These are phyloP conservation scores for Bungarus multicinctus DNA, from an alignment of 2,113 vertebrate species.

Conservation along the genomic window DNA sequence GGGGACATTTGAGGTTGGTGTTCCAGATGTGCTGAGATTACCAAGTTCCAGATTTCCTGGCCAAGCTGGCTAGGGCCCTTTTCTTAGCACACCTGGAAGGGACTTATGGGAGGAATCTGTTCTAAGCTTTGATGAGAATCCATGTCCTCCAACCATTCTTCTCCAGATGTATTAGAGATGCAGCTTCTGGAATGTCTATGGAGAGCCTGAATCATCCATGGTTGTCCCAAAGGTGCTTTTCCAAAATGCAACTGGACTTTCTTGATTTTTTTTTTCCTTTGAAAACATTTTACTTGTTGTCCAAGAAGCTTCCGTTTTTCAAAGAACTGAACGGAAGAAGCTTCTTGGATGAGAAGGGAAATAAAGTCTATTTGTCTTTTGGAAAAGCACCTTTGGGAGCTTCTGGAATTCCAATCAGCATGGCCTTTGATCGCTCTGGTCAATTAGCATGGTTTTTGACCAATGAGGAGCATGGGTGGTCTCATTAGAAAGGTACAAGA, in stretches of 20 bases:
- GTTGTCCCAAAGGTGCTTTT: no score
- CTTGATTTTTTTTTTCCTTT: no score
- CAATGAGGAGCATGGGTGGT: no score
- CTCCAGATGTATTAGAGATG: background rate
- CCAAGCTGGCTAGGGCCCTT: background rate
- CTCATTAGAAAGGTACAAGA: background rate
- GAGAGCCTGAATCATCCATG: background rate
- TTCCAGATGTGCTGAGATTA: background rate
- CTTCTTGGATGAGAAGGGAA: no score
- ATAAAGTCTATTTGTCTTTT: background rate
- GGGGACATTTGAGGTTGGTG: background rate
- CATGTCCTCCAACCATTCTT: background rate
- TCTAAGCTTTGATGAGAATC: background rate
- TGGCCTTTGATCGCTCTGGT: background rate
- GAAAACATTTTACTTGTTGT: no score
- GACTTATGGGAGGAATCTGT: background rate
- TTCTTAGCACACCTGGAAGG: background rate
- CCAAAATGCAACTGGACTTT: no score
- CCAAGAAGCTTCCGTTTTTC: no score
- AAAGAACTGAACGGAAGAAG: no score
- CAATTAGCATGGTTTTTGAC: background rate
- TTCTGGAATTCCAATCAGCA: background rate
- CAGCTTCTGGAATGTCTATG: background rate
- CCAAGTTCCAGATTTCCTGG: background rate
- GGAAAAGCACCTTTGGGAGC: background rate